Conservation (phyloP, 2,888 invertebrate genomes). For the Nephrotoma appendiculata region DNA sequence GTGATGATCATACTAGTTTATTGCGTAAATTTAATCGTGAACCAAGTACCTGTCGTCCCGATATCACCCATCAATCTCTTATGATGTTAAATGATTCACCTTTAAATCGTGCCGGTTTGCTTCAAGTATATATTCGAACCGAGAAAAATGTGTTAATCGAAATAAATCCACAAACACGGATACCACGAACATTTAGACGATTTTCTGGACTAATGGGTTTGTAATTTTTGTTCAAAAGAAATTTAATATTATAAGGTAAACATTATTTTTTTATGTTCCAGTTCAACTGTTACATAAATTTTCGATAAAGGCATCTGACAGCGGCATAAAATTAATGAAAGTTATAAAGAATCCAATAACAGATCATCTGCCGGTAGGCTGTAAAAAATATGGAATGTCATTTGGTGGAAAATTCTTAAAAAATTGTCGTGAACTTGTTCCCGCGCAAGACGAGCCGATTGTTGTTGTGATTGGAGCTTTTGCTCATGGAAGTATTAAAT, state of each 20-base stretch:
- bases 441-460: slow-evolving; percentile 63
- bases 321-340: slow-evolving; percentile 78
- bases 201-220: slow-evolving; percentile 93
- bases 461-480: slow-evolving; percentile 91
- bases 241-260: slow-evolving; percentile 1
- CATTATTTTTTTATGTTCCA: slow-evolving; percentile 32
- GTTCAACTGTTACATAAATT: slow-evolving; percentile 95
- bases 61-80: slow-evolving; percentile 94
- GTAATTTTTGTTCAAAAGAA: slow-evolving; percentile 5
- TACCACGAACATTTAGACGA: slow-evolving; percentile 91
- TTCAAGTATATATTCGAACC: slow-evolving; percentile 92
- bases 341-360: slow-evolving; percentile 94
- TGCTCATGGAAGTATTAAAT: slow-evolving; percentile 85
- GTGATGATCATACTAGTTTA: slow-evolving; percentile 80
- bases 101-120: slow-evolving; percentile 81
- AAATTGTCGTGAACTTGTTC: slow-evolving; percentile 64
- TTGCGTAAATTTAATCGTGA: slow-evolving; percentile 77
- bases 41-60: slow-evolving; percentile 81
- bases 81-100: slow-evolving; percentile 97
- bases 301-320: slow-evolving; percentile 79
- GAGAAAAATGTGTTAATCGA: slow-evolving; percentile 87
- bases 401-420: slow-evolving; percentile 60
- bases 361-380: slow-evolving; percentile 88
- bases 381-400: slow-evolving; percentile 78
- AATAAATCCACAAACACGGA: slow-evolving; percentile 92